Evolutionary conservation across 2,888 invertebrate species (phyloP).

Genomic region (Dynastes grantii): DNA sequence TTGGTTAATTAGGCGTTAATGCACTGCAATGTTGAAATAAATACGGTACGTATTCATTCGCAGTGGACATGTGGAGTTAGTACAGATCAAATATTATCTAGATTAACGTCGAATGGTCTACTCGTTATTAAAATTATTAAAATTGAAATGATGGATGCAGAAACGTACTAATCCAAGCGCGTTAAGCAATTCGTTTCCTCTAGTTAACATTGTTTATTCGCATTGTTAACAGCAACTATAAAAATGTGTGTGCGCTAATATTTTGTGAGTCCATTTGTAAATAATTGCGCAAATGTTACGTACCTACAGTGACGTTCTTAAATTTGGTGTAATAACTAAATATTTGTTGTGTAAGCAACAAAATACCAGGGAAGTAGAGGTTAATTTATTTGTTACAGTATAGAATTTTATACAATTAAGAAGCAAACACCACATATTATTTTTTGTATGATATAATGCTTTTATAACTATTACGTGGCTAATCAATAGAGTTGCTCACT

Average conservation of each 20-base stretch:
- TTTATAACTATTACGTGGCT: too few species aligned
- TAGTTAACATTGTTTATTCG: background rate
- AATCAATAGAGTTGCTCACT: too few species aligned
- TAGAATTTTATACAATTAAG: too few species aligned
- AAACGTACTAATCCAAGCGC: background rate
- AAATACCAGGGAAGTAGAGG: too few species aligned
- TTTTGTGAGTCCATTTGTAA: background rate
- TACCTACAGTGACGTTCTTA: background rate
- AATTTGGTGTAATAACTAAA: background rate
- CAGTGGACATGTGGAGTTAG: background rate
- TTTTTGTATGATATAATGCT: too few species aligned
- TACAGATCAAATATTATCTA: background rate
- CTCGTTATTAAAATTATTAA: background rate
- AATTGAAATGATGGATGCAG: background rate
- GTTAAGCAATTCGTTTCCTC: background rate
- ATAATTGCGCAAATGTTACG: background rate
- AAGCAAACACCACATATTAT: too few species aligned
- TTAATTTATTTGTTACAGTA: too few species aligned
- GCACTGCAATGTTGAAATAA: background rate
- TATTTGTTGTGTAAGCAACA: too few species aligned
- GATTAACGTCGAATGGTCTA: slow-evolving; percentile 2
- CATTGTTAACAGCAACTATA: slow-evolving; percentile 5
- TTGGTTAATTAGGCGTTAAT: background rate
- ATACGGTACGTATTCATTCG: background rate
- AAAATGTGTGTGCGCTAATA: background rate